A percentile compares a stretch with the other conserved stretches of the same genome.
These are phyloP conservation scores for Mastacembelus armatus DNA, from an alignment of 2,797 vertebrate genomes.

Conservation along the genomic window DNA sequence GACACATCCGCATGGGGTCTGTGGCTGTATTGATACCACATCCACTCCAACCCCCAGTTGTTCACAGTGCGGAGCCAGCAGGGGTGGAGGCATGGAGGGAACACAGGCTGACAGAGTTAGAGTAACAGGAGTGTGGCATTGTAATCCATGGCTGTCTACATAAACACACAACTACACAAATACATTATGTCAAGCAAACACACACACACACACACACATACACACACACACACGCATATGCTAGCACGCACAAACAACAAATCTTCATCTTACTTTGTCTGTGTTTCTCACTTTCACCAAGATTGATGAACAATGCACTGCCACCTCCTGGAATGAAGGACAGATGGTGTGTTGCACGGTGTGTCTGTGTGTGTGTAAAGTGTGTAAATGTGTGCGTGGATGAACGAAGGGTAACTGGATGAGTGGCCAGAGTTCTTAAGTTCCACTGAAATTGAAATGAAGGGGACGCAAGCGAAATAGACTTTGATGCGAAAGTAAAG, in stretches of 20 bases:
- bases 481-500: constrained; percentile 2
- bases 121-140: constrained; percentile 10
- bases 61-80: constrained; percentile 47
- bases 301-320: constrained; percentile 19
- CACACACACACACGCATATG: neutral
- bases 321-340: neutral
- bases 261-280: constrained; percentile 2
- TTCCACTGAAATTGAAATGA: constrained; percentile 12
- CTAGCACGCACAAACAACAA: neutral
- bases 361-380: too few relatives aligned
- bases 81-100: constrained; percentile 50
- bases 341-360: constrained; percentile 30
- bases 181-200: neutral
- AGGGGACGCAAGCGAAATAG: constrained; percentile 4
- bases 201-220: neutral
- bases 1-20: constrained; percentile 48
- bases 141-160: neutral
- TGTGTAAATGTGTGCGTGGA: neutral
- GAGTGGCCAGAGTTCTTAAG: neutral
- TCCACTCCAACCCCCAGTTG: constrained; percentile 24
- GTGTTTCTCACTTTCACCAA: constrained; percentile 12
- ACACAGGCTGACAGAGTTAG: constrained; percentile 29
- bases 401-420: constrained; percentile 14
- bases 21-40: constrained; percentile 63
- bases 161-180: constrained; percentile 1